These are phyloP conservation scores for Electrona antarctica DNA, from an alignment of 2,113 vertebrate species.

Conservation along the genomic window DNA sequence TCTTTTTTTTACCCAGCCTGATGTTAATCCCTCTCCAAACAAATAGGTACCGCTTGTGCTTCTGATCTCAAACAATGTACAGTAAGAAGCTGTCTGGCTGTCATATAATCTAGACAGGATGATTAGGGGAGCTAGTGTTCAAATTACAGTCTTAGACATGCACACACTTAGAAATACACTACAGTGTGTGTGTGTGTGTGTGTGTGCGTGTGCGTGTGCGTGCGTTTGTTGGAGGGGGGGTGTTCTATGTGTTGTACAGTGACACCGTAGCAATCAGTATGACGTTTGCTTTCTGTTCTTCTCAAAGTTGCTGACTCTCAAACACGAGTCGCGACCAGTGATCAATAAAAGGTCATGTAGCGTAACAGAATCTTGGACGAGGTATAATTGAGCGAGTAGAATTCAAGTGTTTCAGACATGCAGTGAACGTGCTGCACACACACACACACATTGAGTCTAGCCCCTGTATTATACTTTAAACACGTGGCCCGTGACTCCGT, in stretches of 20 bases:
- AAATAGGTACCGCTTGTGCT: constrained; percentile 23
- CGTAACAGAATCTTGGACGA: no score
- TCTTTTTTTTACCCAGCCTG: constrained; percentile 37
- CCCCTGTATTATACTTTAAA: no score
- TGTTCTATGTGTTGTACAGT: constrained; percentile 3
- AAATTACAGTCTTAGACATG: background rate
- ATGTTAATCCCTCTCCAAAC: constrained; percentile 33
- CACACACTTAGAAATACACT: background rate
- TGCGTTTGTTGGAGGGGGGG: background rate
- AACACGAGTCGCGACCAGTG: background rate
- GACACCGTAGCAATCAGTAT: constrained; percentile 16
- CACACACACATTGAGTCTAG: no score
- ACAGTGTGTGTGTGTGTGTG: background rate
- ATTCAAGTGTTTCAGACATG: no score
- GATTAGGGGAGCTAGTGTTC: constrained; percentile 10
- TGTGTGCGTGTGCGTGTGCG: background rate
- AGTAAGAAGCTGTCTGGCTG: background rate
- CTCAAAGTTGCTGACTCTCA: constrained; percentile 29
- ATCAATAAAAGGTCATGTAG: no score
- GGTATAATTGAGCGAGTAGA: no score
- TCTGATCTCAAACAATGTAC: constrained; percentile 15
- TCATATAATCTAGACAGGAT: constrained; percentile 26
- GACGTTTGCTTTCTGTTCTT: constrained; percentile 35
- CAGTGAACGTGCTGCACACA: no score
- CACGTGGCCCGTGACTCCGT: no score